These are phyloP conservation scores for Ricordea florida DNA, from an alignment of 92 coral and sea anemone species.

Conservation along the genomic window DNA sequence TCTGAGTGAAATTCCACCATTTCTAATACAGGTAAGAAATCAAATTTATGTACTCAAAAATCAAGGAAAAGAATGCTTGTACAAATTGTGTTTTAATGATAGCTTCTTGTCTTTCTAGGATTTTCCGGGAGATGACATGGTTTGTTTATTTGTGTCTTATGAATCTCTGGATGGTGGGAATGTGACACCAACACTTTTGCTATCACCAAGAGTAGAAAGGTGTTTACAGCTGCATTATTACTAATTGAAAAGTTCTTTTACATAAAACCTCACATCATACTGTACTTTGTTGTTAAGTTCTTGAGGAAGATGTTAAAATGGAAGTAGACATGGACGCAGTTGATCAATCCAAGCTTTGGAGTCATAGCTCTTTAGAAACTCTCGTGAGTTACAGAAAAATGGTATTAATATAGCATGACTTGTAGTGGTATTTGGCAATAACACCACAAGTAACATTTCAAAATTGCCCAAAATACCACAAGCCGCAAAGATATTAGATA, in stretches of 20 bases:
- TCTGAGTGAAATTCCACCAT: conserved; percentile 76
- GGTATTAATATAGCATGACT: too few relatives aligned
- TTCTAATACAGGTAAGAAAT: conserved; percentile 72
- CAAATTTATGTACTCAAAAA: too few relatives aligned
- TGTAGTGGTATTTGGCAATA: too few relatives aligned
- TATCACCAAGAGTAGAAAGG: conserved; percentile 98
- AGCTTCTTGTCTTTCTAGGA: conserved; percentile 40
- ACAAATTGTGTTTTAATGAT: background rate
- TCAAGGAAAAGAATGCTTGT: background rate
- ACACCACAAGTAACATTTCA: too few relatives aligned
- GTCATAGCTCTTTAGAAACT: too few relatives aligned
- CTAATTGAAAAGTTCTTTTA: too few relatives aligned
- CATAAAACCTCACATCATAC: background rate
- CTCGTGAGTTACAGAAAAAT: too few relatives aligned
- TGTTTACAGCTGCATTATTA: too few relatives aligned
- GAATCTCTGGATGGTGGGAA: conserved; percentile 68
- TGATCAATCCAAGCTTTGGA: too few relatives aligned
- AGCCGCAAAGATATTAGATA: too few relatives aligned
- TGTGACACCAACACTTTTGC: conserved; percentile 72
- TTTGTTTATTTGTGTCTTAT: conserved; percentile 69
- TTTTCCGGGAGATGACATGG: conserved; percentile 86
- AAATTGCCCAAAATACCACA: too few relatives aligned
- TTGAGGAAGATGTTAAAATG: background rate
- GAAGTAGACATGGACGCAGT: too few relatives aligned
- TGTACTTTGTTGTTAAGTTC: background rate